Percentiles rank a stretch among this genome's conserved stretches.
Evolutionary conservation across 30 jellyfish, hydroid and myxozoan species (phyloP).

Genomic region (Pseudorhiza aurosa): DNA sequence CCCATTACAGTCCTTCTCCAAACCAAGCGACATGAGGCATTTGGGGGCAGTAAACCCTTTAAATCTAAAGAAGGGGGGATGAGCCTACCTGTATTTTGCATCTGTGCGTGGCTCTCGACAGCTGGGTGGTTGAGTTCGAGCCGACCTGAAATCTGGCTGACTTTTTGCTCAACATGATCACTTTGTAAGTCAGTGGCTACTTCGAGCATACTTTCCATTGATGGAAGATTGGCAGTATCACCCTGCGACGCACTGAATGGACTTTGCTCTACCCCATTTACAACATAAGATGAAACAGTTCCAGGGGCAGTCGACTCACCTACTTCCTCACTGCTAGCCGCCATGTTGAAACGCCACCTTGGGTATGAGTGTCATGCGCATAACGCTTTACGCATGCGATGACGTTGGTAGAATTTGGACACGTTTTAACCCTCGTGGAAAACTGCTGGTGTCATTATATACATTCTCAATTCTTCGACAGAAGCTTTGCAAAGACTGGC

Average conservation of each 20-base stretch:
- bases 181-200: constrained; percentile 97
- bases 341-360: constrained; percentile 48
- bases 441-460: not conserved
- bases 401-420: not conserved
- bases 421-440: not conserved
- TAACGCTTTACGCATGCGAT: not conserved
- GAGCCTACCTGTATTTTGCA: constrained; percentile 56
- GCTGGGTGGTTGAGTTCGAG: constrained; percentile 38
- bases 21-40: no score
- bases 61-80: no score
- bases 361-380: constrained; percentile 7
- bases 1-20: no score
- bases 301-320: constrained; percentile 53
- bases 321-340: constrained; percentile 48
- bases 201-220: constrained; percentile 96
- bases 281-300: constrained; percentile 29
- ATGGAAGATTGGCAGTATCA: constrained; percentile 51
- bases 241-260: constrained; percentile 9
- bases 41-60: no score
- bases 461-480: not conserved
- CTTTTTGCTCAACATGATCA: constrained; percentile 65
- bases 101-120: constrained; percentile 17
- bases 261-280: constrained; percentile 58
- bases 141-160: constrained; percentile 70
- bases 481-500: no score